Evolutionary conservation across 1,140 invertebrate species (phyloP).

Genomic region (Drosophila paulistorum): DNA sequence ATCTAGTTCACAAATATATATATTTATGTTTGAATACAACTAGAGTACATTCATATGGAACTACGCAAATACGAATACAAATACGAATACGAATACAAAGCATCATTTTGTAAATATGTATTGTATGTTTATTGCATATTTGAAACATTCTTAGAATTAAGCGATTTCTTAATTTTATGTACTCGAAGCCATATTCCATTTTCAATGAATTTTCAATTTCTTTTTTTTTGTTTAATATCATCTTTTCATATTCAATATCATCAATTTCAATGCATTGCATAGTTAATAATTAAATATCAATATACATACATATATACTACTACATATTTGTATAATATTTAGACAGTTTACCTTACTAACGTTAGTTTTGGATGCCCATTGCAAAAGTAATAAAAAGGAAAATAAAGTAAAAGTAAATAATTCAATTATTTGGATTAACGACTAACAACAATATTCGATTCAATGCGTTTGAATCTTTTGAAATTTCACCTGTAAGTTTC

Average conservation of each 20-base stretch:
- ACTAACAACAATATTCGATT: constrained; percentile 5
- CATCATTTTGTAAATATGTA: neutral
- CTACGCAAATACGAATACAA: neutral
- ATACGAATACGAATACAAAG: neutral
- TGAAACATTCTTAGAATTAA: neutral
- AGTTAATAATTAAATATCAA: constrained; percentile 27
- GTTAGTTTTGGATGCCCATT: neutral
- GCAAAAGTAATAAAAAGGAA: neutral
- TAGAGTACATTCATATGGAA: constrained; percentile 8
- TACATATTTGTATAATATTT: neutral
- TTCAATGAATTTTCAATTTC: neutral
- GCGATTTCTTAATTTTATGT: neutral
- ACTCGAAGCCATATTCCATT: constrained; percentile 8
- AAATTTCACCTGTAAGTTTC: constrained; percentile 37
- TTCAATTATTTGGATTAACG: too few relatives aligned
- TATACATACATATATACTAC: neutral
- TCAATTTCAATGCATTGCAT: constrained; percentile 56
- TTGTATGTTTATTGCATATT: neutral
- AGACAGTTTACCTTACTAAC: neutral
- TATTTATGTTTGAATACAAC: constrained; percentile 1
- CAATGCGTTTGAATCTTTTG: constrained; percentile 30
- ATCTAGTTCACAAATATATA: constrained; percentile 2
- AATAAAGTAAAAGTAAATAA: neutral
- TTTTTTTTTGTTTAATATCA: neutral
- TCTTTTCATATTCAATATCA: constrained; percentile 30